A percentile compares a stretch with the other conserved stretches of the same genome.
Evolutionary conservation across 2,888 invertebrate species (phyloP).

Genomic region (Rhynchonema sp.): DNA sequence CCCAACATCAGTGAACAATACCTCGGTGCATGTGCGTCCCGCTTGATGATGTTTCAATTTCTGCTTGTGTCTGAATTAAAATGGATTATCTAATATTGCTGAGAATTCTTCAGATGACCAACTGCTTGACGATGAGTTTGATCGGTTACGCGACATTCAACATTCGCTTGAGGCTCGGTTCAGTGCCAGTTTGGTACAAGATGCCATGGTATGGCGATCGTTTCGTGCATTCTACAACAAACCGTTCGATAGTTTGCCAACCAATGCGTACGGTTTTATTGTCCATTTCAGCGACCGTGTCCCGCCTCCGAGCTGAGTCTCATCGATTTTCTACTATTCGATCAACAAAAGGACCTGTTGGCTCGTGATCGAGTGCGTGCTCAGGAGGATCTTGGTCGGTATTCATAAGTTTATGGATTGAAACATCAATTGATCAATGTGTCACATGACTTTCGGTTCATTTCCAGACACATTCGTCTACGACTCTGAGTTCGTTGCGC

Average conservation of each 20-base stretch:
- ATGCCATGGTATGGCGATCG: background rate
- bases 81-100: no score
- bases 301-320: background rate
- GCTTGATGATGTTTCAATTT: no score
- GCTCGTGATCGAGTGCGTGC: background rate
- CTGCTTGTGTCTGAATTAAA: background rate
- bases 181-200: background rate
- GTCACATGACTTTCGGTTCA: no score
- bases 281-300: background rate
- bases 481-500: no score
- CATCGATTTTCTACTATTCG: background rate
- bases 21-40: background rate
- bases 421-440: no score
- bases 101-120: background rate
- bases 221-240: background rate
- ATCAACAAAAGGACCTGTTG: background rate
- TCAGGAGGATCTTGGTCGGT: background rate
- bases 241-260: background rate
- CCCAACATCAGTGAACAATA: background rate
- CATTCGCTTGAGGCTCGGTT: background rate
- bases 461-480: no score
- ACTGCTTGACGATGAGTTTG: background rate
- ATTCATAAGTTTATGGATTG: no score
- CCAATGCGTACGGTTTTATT: no score
- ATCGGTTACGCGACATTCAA: background rate